Conservation (phyloP, 2,797 vertebrate genomes). For the Lacerta agilis region DNA sequence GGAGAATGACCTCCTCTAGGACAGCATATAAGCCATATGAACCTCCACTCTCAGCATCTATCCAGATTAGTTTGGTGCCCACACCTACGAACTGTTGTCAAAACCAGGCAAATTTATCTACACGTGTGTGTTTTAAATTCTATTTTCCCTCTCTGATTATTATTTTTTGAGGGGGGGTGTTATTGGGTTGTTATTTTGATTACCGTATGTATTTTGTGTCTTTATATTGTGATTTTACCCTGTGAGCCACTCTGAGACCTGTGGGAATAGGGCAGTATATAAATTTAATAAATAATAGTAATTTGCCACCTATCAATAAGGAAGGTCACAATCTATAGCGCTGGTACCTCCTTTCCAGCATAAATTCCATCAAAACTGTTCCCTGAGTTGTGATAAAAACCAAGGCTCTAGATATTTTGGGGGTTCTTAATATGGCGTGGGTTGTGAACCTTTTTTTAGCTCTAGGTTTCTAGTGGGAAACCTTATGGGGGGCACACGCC, state of each 20-base stretch:
- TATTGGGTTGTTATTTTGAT: too few species aligned
- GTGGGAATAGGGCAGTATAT: too few species aligned
- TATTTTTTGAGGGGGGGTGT: too few species aligned
- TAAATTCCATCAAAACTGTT: background rate
- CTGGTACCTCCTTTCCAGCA: background rate
- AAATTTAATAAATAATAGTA: too few species aligned
- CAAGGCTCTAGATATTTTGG: background rate
- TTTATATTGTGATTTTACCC: too few species aligned
- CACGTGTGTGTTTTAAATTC: conserved; percentile 67
- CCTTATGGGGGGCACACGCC: too few species aligned
- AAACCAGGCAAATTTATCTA: conserved; percentile 89
- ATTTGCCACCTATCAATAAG: background rate
- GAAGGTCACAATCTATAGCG: background rate
- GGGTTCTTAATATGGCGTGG: background rate
- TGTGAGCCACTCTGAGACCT: too few species aligned
- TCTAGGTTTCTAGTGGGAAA: too few species aligned
- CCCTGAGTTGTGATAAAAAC: background rate
- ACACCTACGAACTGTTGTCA: conserved; percentile 91
- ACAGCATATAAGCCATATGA: background rate
- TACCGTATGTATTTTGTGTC: too few species aligned
- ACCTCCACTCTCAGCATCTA: too few species aligned
- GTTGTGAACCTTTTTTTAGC: too few species aligned
- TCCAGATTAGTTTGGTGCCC: conserved; percentile 94
- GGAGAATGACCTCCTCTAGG: background rate
- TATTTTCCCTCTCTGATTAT: too few species aligned